These are phyloP conservation scores for Montipora efflorescens DNA, from an alignment of 64 coral and sea anemone species.

Conservation along the genomic window DNA sequence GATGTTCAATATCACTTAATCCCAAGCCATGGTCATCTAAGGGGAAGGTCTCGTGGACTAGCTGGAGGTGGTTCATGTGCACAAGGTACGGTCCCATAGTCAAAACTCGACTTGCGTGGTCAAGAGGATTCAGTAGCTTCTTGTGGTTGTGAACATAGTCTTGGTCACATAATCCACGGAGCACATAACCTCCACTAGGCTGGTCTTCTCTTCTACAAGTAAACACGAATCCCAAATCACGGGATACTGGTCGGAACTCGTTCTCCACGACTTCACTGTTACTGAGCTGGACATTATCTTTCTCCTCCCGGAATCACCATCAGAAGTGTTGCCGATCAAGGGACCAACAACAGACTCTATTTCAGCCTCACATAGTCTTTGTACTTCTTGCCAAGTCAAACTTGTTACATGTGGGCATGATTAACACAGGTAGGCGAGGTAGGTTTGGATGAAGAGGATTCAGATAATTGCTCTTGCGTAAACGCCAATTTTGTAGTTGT, in stretches of 20 bases:
- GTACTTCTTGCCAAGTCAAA: slow-evolving; percentile 35
- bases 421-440: neutral
- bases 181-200: neutral
- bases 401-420: slow-evolving; percentile 28
- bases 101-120: neutral
- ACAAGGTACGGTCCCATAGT: neutral
- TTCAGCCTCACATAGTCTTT: neutral
- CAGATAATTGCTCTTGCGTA: slow-evolving; percentile 16
- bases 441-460: slow-evolving; percentile 44
- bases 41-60: neutral
- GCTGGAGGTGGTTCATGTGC: slow-evolving; percentile 35
- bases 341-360: neutral
- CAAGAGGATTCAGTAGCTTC: neutral
- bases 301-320: slow-evolving; percentile 28
- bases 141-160: slow-evolving; percentile 27
- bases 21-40: neutral
- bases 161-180: neutral
- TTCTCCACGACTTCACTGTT: neutral
- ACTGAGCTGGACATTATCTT: slow-evolving; percentile 51
- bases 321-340: slow-evolving; percentile 36
- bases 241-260: neutral
- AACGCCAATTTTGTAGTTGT: neutral
- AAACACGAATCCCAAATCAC: neutral
- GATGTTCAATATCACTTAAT: neutral
- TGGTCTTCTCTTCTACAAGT: neutral